A percentile compares a stretch with the other conserved stretches of the same genome.
Evolutionary conservation across 2,797 vertebrate genomes (phyloP).

Genomic region (Oreochromis mossambicus): DNA sequence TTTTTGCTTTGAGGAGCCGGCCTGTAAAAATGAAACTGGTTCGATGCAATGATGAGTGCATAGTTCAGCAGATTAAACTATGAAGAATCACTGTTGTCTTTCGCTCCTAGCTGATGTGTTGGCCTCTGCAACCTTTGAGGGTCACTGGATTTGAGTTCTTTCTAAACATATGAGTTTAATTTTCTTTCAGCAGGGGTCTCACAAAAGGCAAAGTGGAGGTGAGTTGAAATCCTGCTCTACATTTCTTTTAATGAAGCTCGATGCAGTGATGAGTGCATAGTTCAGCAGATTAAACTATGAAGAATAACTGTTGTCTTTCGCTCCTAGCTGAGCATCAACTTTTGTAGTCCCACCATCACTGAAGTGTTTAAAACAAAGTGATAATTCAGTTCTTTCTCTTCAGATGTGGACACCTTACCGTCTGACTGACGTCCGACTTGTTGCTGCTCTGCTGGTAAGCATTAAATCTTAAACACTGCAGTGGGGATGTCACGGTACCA

Average conservation of each 20-base stretch:
- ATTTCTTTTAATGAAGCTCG: background rate
- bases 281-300: conserved; percentile 82
- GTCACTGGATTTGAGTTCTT: fast-evolving
- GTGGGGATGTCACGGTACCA: background rate
- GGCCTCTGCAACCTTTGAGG: fast-evolving
- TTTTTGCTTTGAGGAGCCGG: fast-evolving
- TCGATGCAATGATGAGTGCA: conserved; percentile 70
- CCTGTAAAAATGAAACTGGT: fast-evolving
- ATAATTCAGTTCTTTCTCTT: background rate
- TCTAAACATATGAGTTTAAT: background rate
- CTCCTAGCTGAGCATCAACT: conserved; percentile 84
- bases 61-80: conserved; percentile 67
- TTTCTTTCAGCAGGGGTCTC: background rate
- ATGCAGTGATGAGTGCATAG: conserved; percentile 84
- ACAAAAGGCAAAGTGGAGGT: background rate
- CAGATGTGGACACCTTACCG: background rate
- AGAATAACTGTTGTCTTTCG: conserved; percentile 72
- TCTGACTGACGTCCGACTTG: too few species aligned
- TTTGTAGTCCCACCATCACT: fast-evolving
- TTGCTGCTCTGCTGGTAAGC: conserved; percentile 6
- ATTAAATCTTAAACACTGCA: fast-evolving
- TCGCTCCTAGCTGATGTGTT: conserved; percentile 75
- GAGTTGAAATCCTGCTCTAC: background rate
- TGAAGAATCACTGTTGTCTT: conserved; percentile 65
- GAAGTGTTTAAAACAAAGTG: fast-evolving